Base-by-base conservation (phyloP, 1,140 invertebrate genomes). In the Drosophila elegans region DNA sequence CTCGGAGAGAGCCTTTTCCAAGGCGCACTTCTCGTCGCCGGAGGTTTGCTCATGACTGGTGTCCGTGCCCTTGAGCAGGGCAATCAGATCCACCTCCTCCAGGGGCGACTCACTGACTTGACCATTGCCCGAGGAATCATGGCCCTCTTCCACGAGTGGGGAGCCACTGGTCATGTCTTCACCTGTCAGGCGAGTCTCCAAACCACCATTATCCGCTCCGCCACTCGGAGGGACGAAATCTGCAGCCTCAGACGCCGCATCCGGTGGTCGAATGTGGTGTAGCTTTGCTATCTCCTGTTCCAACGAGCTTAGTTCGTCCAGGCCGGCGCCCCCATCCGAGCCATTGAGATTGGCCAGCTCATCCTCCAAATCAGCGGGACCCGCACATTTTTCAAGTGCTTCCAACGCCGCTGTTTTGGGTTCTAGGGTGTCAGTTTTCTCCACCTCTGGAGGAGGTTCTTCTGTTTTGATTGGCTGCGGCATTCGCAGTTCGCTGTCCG, bases 211-310 rank as follows among this genome's bases (percentile, higher is more conserved):
- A 27, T 74, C 64, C 0, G 38, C 36, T 4, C 29, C 39, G n/a
- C 59, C 39, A 38, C 45, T 51, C 12, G 13, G 27, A 9, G 52
- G 13, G 7, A 4, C 36, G 39, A 32, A 36, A 5, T 61, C 42
- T n/a, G 39, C 34, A 13, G 54, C 10, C 6, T 67, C 68, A 10
- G 38, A 12, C 5, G 11, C 25, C 4, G 46, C 9, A 7, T 49
- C 60, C n/a, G 49, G 29, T 3, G 69, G 67, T 6, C 54, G 77
- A 16, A 78, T 76, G 49, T 83, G 76, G 42, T 91, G 86, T 64
- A 91, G 73, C 82, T 91, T 85, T 1, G 91, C 91, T 34, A 91
- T 91, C 69, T 91, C 91, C 44, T 78, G 81, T 53, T 91, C 91
- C 51, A 91, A 39, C 16, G 78, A 86, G 39, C 72, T 83, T 51